Base-by-base conservation (phyloP, 2,113 vertebrate genomes). In the Bos indicus region DNA sequence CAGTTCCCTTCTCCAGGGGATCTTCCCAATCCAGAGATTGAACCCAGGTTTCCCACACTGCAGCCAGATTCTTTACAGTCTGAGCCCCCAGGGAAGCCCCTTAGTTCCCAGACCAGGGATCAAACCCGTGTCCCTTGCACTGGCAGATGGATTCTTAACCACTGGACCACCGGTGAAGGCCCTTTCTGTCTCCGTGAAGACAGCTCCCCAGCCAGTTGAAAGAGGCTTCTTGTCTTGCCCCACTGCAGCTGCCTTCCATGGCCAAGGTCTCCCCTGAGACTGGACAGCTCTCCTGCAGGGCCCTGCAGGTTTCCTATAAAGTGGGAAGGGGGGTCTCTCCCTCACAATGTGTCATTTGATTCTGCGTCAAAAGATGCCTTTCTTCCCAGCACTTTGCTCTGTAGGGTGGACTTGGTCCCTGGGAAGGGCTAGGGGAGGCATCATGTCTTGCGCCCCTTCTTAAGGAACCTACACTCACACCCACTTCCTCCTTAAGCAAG, bases 211-310 rank as follows among this genome's bases (percentile, higher is more conserved):
- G 54, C 36, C 59, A 7, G 28, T 5, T 9, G 23, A 77, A 30
- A 94, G 51, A 43, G 59, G 74, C 12, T 4, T 4, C 46, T 23
- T 2, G 12, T 43, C 90, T 57, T 12, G 11, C 23, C 43, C n/a
- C n/a, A 64, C 36, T 1, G 2, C 26, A 3, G 60, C 3, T 7
- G 26, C 51, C 48, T 3, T 30, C 46, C 56, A 0, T 1, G 74
- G 40, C 36, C 17, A 48, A 2, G 10, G 16, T 14, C 21, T 15
- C n/a, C 59, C 67, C 36, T 13, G 28, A n/a, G 5, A 17, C 56
- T 26, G 30, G 59, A 33, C 0, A 25, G 8, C 28, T 26, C 33
- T 54, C 17, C 60, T 40, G 16, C 74, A 33, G 59, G 60, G 17
- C 17, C 60, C 59, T 1, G 1, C 4, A 14, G 57, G 16, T 43